phyloP scores from a whole-genome alignment of 1,140 invertebrate species.

The Oreohelix idahoensis region DNA sequence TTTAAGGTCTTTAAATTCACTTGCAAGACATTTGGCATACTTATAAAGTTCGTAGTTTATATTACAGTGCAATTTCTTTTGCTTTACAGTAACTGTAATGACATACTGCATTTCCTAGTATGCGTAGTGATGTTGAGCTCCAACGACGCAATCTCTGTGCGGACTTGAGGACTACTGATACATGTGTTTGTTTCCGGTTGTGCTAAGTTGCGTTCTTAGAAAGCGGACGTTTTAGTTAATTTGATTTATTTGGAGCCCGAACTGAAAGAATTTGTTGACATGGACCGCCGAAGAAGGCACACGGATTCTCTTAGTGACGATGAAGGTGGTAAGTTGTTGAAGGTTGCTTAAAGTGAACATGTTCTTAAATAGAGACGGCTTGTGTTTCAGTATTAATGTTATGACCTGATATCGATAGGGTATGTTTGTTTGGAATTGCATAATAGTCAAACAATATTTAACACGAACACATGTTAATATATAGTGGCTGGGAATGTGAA shows the following conservation, averaged over 20 bases:
- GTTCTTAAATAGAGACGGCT: neutral
- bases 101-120: no score
- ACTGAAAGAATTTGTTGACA: neutral
- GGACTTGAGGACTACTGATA: no score
- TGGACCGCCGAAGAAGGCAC: slow-evolving; percentile 43
- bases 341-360: neutral
- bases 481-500: no score
- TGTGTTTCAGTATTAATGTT: neutral
- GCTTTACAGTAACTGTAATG: no score
- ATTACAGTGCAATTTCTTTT: no score
- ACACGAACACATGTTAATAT: no score
- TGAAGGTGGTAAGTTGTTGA: slow-evolving; percentile 51
- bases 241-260: neutral
- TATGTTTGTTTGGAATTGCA: no score
- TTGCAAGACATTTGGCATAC: no score
- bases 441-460: no score
- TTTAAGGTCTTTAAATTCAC: no score
- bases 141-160: neutral
- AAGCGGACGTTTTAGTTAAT: neutral
- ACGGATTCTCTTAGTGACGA: slow-evolving; percentile 57
- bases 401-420: neutral
- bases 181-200: neutral
- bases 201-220: neutral
- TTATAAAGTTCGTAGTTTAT: no score
- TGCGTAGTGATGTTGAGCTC: no score